phyloP scores from a whole-genome alignment of 1,140 invertebrate genomes.

The Cotesia typhae region DNA sequence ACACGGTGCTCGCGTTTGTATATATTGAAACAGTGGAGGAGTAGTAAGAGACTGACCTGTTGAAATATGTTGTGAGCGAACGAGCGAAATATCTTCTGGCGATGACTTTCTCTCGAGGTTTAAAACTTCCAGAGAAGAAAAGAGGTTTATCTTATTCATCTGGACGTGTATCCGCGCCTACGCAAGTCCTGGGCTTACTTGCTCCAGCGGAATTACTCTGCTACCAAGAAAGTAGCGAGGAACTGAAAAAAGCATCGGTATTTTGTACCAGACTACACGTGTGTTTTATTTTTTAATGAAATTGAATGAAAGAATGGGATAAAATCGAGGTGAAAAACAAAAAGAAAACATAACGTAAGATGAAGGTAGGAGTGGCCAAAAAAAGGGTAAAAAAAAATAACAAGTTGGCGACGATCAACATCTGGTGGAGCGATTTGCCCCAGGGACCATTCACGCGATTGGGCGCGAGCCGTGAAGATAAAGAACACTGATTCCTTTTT shows the following conservation, averaged over 20 bases:
- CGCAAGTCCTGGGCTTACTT: no score
- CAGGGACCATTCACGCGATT: conserved; percentile 32
- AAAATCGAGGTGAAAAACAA: conserved; percentile 7
- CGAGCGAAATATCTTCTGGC: conserved; percentile 16
- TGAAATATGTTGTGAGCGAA: conserved; percentile 23
- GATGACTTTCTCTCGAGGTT: conserved; percentile 28
- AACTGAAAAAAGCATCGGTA: background rate
- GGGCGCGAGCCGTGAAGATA: conserved; percentile 37
- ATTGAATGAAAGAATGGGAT: conserved; percentile 18
- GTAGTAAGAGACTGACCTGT: conserved; percentile 1
- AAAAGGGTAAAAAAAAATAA: conserved; percentile 4
- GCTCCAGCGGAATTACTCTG: no score
- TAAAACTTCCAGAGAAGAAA: background rate
- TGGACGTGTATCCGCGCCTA: conserved; percentile 11
- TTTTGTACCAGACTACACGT: conserved; percentile 3
- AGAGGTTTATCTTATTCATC: conserved; percentile 27
- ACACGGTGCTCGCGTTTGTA: background rate
- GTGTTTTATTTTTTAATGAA: conserved; percentile 27
- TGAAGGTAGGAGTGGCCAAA: background rate
- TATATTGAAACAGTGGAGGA: background rate
- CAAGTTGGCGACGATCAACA: conserved; percentile 35
- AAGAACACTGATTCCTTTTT: conserved; percentile 35
- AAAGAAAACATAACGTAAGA: background rate
- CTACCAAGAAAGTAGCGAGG: no score
- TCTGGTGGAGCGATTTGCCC: conserved; percentile 36